A percentile compares a stretch with the other conserved stretches of the same genome.
Evolutionary conservation across 2,797 vertebrate species (phyloP).

Genomic region (Lepus oiostolus): DNA sequence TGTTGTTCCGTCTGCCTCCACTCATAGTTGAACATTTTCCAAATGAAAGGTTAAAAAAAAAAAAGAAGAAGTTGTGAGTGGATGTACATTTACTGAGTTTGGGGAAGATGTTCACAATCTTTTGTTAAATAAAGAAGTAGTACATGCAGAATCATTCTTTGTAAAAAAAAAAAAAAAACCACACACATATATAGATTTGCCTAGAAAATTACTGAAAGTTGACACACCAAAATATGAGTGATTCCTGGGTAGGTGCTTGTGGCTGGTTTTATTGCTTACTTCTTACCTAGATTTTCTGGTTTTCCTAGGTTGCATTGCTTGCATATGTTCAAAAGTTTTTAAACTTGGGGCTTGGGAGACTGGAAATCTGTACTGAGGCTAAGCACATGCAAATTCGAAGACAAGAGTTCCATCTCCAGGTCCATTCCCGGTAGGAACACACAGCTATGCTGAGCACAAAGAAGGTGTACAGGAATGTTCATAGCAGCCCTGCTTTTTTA

Average conservation of each 20-base stretch:
- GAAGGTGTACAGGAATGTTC: background rate
- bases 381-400: background rate
- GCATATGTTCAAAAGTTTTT: background rate
- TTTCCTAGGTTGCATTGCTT: constrained; percentile 9
- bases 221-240: background rate
- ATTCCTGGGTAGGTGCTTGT: background rate
- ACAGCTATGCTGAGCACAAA: background rate
- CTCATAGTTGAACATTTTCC: constrained; percentile 17
- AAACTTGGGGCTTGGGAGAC: background rate
- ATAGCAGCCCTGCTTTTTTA: background rate
- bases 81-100: background rate
- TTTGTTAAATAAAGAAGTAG: constrained; percentile 18
- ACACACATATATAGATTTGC: too few relatives aligned
- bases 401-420: background rate
- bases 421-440: background rate
- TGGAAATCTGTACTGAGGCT: background rate
- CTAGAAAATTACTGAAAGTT: background rate
- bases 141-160: background rate
- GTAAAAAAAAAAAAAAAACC: background rate
- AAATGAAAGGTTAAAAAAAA: constrained; percentile 4
- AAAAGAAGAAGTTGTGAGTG: background rate
- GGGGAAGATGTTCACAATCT: background rate
- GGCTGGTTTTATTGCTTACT: background rate
- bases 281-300: background rate
- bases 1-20: background rate